Evolutionary conservation across 2,113 vertebrate genomes (phyloP).

Genomic region (Anoura caudifer): DNA sequence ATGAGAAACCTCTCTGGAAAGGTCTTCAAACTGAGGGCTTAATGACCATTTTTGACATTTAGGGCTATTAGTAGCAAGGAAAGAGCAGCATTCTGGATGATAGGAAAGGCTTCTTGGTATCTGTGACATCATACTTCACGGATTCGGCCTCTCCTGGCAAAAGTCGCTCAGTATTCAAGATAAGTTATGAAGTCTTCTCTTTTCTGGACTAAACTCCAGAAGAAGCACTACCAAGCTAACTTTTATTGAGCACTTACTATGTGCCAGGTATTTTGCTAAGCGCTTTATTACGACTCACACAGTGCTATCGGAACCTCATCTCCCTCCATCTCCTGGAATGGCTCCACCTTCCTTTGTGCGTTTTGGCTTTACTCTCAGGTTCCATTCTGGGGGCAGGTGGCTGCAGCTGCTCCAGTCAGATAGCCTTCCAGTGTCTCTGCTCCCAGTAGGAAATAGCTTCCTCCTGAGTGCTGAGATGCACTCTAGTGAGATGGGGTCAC

Average conservation of each 20-base stretch:
- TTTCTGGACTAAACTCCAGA: neutral
- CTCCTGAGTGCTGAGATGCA: neutral
- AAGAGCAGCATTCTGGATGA: neutral
- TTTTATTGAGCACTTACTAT: neutral
- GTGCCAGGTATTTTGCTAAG: neutral
- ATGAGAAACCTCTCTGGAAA: neutral
- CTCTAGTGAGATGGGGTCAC: neutral
- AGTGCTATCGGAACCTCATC: neutral
- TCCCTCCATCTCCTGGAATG: neutral
- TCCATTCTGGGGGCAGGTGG: neutral
- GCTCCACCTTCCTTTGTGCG: neutral
- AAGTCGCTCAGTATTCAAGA: neutral
- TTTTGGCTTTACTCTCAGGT: conserved; percentile 35
- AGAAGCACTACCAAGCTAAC: neutral
- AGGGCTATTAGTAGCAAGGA: neutral
- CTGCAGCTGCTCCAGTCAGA: neutral
- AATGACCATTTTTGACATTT: neutral
- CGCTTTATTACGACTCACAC: neutral
- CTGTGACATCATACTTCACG: neutral
- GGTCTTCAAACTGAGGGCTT: neutral
- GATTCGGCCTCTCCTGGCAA: neutral
- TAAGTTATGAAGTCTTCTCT: neutral
- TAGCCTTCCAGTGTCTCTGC: neutral
- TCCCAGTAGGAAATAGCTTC: conserved; percentile 14
- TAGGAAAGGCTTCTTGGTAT: neutral